These are phyloP conservation scores for Argya squamiceps DNA, from an alignment of 2,797 vertebrate species.

Conservation along the genomic window DNA sequence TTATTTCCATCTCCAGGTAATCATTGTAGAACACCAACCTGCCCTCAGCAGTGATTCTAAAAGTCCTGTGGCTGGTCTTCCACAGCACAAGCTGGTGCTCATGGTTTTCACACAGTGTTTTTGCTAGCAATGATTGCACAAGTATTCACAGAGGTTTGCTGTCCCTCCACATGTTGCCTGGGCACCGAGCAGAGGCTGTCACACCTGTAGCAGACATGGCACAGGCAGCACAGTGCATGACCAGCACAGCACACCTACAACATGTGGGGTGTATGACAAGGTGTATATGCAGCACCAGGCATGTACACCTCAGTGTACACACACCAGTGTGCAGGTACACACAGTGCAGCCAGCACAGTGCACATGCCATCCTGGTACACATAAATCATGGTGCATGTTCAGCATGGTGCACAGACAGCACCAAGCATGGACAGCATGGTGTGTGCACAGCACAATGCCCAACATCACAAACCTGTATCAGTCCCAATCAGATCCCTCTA, in stretches of 20 bases:
- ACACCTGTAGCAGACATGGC: rapidly evolving
- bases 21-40: background rate
- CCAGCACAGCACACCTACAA: rapidly evolving
- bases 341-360: background rate
- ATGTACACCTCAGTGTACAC: rapidly evolving
- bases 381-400: rapidly evolving
- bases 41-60: background rate
- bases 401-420: background rate
- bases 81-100: background rate
- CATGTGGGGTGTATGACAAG: rapidly evolving
- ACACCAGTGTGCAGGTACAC: background rate
- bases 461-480: background rate
- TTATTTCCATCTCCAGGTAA: background rate
- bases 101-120: background rate
- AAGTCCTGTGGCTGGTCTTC: background rate
- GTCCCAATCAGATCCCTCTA: background rate
- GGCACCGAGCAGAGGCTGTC: background rate
- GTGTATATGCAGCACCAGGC: no score
- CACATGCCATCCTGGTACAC: rapidly evolving
- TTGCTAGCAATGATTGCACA: background rate
- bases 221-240: rapidly evolving
- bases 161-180: background rate
- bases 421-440: rapidly evolving
- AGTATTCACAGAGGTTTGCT: background rate
- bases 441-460: background rate